Conservation (phyloP, 2,113 vertebrate species). For the Hyperopisus bebe region DNA sequence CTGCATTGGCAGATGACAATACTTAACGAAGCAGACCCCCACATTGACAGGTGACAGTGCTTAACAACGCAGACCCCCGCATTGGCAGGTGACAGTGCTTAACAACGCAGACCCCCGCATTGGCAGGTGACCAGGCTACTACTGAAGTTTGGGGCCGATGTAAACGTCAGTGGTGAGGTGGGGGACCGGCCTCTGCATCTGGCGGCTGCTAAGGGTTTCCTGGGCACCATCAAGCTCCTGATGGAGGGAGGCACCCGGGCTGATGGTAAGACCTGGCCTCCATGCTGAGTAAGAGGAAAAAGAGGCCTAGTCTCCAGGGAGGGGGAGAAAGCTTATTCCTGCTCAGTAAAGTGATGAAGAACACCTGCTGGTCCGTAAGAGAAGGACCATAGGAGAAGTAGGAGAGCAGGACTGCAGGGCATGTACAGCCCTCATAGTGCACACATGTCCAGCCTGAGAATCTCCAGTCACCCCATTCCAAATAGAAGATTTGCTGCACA, state of each 20-base stretch:
- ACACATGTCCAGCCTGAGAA: neutral
- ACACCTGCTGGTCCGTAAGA: neutral
- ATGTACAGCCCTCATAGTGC: neutral
- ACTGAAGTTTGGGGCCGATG: slow-evolving; percentile 83
- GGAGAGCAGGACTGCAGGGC: neutral
- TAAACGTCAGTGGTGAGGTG: slow-evolving; percentile 82
- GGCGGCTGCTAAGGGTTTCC: slow-evolving; percentile 84
- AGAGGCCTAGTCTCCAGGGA: neutral
- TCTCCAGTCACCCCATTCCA: neutral
- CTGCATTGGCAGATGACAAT: too few species aligned
- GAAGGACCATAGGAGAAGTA: neutral
- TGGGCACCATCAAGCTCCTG: slow-evolving; percentile 72
- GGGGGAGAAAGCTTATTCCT: neutral
- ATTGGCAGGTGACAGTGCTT: neutral
- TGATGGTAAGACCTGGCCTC: slow-evolving; percentile 61
- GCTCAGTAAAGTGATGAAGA: neutral
- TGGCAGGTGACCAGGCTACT: slow-evolving; percentile 74
- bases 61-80: neutral
- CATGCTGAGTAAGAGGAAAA: neutral
- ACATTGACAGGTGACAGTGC: neutral
- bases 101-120: neutral
- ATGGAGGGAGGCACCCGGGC: slow-evolving; percentile 77
- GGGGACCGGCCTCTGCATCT: slow-evolving; percentile 88
- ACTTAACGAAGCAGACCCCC: neutral
- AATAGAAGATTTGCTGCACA: neutral